phyloP scores from a whole-genome alignment of 2,797 vertebrate species.

The Coregonus sp. region DNA sequence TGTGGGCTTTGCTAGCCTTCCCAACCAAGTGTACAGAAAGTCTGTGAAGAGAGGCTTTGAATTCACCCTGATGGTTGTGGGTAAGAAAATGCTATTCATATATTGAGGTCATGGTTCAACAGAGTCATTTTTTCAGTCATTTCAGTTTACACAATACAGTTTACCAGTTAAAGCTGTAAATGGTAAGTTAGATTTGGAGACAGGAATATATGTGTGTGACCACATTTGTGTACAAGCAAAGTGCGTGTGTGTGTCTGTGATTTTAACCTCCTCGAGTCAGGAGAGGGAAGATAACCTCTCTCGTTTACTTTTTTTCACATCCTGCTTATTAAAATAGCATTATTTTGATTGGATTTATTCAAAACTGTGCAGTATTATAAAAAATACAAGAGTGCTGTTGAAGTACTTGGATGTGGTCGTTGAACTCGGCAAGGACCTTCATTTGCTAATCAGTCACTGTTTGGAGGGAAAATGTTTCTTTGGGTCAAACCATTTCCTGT shows the following conservation, averaged over 20 bases:
- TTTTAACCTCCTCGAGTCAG: constrained; percentile 12
- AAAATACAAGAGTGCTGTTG: constrained; percentile 53
- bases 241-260: constrained; percentile 26
- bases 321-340: constrained; percentile 33
- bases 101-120: background rate
- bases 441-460: constrained; percentile 59
- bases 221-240: constrained; percentile 37
- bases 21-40: constrained; percentile 99
- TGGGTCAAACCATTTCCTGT: constrained; percentile 74
- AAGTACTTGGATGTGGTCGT: constrained; percentile 59
- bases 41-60: constrained; percentile 99
- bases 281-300: constrained; percentile 12
- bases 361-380: constrained; percentile 35
- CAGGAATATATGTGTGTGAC: background rate
- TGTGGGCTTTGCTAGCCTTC: constrained; percentile 98
- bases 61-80: constrained; percentile 99
- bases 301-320: constrained; percentile 29
- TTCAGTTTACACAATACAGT: background rate
- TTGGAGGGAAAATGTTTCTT: constrained; percentile 66
- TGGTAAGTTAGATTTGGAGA: background rate
- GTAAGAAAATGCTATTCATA: constrained; percentile 74
- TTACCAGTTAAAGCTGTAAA: background rate
- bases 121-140: background rate
- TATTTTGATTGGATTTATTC: constrained; percentile 49
- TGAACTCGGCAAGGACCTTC: constrained; percentile 63